These are phyloP conservation scores for Limosa lapponica DNA, from an alignment of 2,797 vertebrate genomes.

Conservation along the genomic window DNA sequence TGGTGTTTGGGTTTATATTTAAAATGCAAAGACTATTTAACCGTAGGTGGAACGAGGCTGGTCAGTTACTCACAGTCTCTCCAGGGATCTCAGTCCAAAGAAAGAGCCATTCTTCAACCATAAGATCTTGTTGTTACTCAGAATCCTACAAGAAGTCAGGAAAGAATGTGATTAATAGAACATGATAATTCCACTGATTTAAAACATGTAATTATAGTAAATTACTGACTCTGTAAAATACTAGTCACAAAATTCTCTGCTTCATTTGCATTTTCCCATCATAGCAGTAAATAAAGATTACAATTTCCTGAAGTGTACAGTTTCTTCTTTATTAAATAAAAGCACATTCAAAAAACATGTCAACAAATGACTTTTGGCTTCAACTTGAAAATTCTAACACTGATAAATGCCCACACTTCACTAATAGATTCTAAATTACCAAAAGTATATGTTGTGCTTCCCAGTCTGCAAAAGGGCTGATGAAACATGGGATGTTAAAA, in stretches of 20 bases:
- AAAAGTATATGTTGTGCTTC: neutral
- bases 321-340: slow-evolving; percentile 17
- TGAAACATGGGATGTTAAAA: neutral
- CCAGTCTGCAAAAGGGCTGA: neutral
- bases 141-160: slow-evolving; percentile 81
- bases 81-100: slow-evolving; percentile 83
- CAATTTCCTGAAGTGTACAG: neutral
- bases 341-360: neutral
- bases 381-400: neutral
- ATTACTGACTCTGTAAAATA: slow-evolving; percentile 22
- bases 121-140: slow-evolving; percentile 90
- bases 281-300: slow-evolving; percentile 33
- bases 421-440: neutral
- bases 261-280: slow-evolving; percentile 44
- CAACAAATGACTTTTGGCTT: neutral
- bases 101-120: slow-evolving; percentile 86
- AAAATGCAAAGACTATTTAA: neutral
- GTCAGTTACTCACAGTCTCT: slow-evolving; percentile 90
- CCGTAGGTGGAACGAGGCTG: neutral
- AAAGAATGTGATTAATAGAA: slow-evolving; percentile 37
- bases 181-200: slow-evolving; percentile 18
- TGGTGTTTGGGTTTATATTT: neutral
- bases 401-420: neutral
- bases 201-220: slow-evolving; percentile 50
- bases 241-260: slow-evolving; percentile 47